Evolutionary conservation across 2,888 invertebrate species (phyloP).

Genomic region (Erebia aethiops): DNA sequence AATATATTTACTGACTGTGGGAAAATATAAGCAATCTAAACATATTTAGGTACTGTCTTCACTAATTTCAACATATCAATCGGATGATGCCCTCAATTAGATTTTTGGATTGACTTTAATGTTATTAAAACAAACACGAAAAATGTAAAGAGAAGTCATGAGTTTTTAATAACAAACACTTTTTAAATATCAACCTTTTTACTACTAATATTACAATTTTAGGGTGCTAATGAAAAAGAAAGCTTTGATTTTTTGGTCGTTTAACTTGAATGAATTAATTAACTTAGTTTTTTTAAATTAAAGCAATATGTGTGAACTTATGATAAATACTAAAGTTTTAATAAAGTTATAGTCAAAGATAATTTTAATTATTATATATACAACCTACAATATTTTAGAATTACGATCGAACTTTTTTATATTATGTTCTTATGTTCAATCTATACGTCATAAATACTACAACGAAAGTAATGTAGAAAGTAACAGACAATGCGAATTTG

Average conservation of each 20-base stretch:
- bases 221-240: background rate
- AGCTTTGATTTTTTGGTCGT: background rate
- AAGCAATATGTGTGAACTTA: too few relatives aligned
- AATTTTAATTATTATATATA: background rate
- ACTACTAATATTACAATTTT: background rate
- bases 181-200: background rate
- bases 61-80: constrained; percentile 70
- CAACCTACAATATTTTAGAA: background rate
- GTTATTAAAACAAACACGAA: constrained; percentile 34
- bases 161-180: background rate
- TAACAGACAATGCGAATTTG: background rate
- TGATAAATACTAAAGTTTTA: background rate
- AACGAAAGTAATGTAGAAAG: constrained; percentile 7
- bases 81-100: constrained; percentile 49
- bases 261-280: background rate
- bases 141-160: constrained; percentile 6
- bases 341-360: constrained; percentile 4
- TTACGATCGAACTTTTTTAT: background rate
- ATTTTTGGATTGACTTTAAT: constrained; percentile 35
- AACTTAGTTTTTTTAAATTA: too few relatives aligned
- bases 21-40: constrained; percentile 58
- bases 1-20: constrained; percentile 36
- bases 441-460: background rate
- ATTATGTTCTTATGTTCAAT: background rate
- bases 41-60: constrained; percentile 52